These are phyloP conservation scores for Dione vanillae DNA, from an alignment of 2,888 invertebrate species.

Conservation along the genomic window DNA sequence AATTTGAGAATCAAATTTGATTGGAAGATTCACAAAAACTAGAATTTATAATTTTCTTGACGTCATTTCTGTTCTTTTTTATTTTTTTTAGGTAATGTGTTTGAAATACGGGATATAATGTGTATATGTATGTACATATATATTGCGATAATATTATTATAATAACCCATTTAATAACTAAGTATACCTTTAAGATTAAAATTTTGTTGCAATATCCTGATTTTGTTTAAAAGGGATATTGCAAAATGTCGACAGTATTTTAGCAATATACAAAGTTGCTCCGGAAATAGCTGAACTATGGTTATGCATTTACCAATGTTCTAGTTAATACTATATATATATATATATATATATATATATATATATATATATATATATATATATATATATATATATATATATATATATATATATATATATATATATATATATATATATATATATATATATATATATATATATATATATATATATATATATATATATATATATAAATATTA, in stretches of 20 bases:
- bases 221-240: neutral
- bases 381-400: neutral
- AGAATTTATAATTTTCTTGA: too few relatives aligned
- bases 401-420: neutral
- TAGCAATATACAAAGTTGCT: neutral
- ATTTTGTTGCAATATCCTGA: slow-evolving; percentile 5
- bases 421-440: neutral
- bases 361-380: neutral
- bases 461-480: neutral
- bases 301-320: neutral
- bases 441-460: neutral
- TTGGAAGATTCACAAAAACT: too few relatives aligned
- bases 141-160: too few relatives aligned
- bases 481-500: neutral
- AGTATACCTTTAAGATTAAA: too few relatives aligned
- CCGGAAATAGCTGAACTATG: slow-evolving; percentile 7
- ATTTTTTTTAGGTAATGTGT: too few relatives aligned
- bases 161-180: too few relatives aligned
- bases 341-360: neutral
- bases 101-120: too few relatives aligned
- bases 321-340: neutral
- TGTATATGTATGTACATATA: too few relatives aligned
- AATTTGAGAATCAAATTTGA: too few relatives aligned
- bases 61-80: too few relatives aligned
- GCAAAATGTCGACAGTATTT: neutral